phyloP scores from a whole-genome alignment of 2,113 vertebrate genomes.

The Phaethornis superciliosus region DNA sequence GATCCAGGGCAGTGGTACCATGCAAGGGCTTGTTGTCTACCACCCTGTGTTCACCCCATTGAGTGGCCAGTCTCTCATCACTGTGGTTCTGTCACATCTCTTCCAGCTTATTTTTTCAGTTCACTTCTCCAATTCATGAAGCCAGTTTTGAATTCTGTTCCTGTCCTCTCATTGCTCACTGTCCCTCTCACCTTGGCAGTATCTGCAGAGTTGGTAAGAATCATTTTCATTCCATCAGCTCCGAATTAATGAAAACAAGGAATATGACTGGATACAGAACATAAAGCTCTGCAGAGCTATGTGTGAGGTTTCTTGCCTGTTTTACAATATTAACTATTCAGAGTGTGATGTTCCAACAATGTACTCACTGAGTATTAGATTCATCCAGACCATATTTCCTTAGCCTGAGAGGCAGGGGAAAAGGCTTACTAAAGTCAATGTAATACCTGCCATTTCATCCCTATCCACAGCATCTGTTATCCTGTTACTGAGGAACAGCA shows the following conservation, averaged over 20 bases:
- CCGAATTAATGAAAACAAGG: not conserved
- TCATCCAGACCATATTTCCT: not conserved
- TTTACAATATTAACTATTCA: not conserved
- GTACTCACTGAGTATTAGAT: not conserved
- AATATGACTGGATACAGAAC: not conserved
- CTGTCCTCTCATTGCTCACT: accelerated
- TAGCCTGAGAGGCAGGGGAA: not conserved
- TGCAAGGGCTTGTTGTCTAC: not conserved
- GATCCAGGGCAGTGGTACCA: not conserved
- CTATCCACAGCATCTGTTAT: slow-evolving; percentile 26
- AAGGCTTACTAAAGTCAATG: slow-evolving; percentile 1
- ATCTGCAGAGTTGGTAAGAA: not conserved
- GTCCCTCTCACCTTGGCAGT: not conserved
- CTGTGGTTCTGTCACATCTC: not conserved
- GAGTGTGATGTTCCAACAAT: slow-evolving; percentile 8
- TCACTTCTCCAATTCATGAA: not conserved
- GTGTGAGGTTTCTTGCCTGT: not conserved
- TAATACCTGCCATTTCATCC: slow-evolving; percentile 18
- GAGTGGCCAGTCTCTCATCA: not conserved
- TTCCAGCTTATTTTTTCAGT: not conserved
- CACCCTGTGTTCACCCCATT: accelerated
- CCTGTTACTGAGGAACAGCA: not conserved
- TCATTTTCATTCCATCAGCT: not conserved
- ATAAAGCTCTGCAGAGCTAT: not conserved
- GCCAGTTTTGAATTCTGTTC: not conserved